phyloP scores from a whole-genome alignment of 2,888 invertebrate species.

The Schizotus pectinicornis region DNA sequence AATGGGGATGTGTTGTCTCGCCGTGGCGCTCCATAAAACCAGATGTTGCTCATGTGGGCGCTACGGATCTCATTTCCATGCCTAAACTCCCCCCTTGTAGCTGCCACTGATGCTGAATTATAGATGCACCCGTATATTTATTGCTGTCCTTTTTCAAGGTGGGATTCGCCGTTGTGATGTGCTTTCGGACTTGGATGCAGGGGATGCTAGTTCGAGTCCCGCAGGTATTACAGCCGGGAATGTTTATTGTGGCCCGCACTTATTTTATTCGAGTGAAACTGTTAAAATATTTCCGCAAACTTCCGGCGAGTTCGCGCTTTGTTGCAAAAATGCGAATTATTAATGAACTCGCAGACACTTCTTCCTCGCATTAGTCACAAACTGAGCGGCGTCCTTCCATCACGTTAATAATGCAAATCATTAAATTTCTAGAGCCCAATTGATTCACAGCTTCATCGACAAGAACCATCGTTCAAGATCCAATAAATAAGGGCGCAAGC shows the following conservation, averaged over 20 bases:
- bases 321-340: slow-evolving; percentile 33
- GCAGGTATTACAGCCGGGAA: slow-evolving; percentile 37
- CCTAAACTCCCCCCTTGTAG: slow-evolving; percentile 45
- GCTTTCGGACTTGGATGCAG: slow-evolving; percentile 34
- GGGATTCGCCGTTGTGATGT: slow-evolving; percentile 46
- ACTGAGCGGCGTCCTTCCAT: background rate
- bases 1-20: slow-evolving; percentile 56
- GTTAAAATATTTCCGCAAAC: slow-evolving; percentile 30
- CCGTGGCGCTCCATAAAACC: slow-evolving; percentile 52
- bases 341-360: slow-evolving; percentile 33
- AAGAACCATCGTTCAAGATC: too few species aligned
- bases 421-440: background rate
- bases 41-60: slow-evolving; percentile 53
- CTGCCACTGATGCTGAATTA: slow-evolving; percentile 52
- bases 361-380: slow-evolving; percentile 20
- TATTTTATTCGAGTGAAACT: slow-evolving; percentile 26
- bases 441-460: too few species aligned
- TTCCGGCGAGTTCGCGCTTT: slow-evolving; percentile 18
- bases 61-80: slow-evolving; percentile 51
- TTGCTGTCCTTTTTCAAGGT: slow-evolving; percentile 51
- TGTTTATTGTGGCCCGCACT: slow-evolving; percentile 33
- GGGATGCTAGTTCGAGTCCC: slow-evolving; percentile 34
- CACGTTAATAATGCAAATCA: background rate
- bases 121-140: slow-evolving; percentile 52
- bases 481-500: too few species aligned